A percentile compares a stretch with the other conserved stretches of the same genome.
Evolutionary conservation across 1,140 invertebrate species (phyloP).

Genomic region (Nixonia krombeini): DNA sequence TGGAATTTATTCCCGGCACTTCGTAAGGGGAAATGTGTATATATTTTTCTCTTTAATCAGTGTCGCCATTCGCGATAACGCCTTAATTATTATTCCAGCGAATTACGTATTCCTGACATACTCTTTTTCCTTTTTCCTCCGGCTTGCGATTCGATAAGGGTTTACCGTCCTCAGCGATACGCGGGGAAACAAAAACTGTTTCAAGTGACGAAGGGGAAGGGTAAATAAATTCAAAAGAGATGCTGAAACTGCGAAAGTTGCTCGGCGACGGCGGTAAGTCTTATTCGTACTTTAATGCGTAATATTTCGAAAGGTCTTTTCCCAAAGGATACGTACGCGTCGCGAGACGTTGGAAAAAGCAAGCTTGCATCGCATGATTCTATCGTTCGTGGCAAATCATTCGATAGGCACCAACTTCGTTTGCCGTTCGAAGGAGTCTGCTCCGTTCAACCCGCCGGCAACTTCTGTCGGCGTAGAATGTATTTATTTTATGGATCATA

Average conservation of each 20-base stretch:
- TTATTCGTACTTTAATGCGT: conserved; percentile 34
- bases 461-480: too few relatives aligned
- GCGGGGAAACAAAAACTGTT: conserved; percentile 22
- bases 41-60: background rate
- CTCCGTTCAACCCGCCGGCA: too few relatives aligned
- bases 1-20: background rate
- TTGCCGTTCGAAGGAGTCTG: too few relatives aligned
- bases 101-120: too few relatives aligned
- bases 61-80: background rate
- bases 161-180: conserved; percentile 20
- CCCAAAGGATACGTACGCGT: conserved; percentile 27
- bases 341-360: conserved; percentile 21
- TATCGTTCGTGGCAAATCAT: conserved; percentile 7
- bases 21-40: background rate
- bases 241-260: conserved; percentile 25
- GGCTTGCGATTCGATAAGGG: conserved; percentile 25
- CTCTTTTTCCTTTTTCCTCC: conserved; percentile 6
- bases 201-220: background rate
- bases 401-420: too few relatives aligned
- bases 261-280: conserved; percentile 11
- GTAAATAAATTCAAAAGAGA: conserved; percentile 33
- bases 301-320: conserved; percentile 22
- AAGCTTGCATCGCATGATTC: background rate
- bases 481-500: too few relatives aligned
- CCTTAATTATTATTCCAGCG: too few relatives aligned